Evolutionary conservation across 2,888 invertebrate genomes (phyloP), one percentile per base, ranked within the genome.

Genomic region (Scelioninae gen. 2): DNA sequence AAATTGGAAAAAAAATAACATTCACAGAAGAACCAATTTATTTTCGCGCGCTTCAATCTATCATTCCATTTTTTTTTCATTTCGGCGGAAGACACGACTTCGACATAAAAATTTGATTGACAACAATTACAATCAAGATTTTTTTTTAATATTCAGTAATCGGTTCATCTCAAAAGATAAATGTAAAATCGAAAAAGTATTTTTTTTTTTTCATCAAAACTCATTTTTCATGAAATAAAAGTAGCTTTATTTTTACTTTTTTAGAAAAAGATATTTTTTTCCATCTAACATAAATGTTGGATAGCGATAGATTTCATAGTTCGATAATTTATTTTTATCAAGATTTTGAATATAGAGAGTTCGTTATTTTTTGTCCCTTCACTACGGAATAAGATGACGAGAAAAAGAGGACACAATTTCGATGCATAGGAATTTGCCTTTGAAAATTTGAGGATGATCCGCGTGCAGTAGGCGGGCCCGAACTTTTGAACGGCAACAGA

Each of bases 401-500:
- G 52, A 48, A 52, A 65, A 35, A 31, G 50, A 58, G 48, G 25
- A 58, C 61, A 48, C n/a, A 72, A 72, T 72, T 63, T 71, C 18
- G 65, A 74, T 69, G 76, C 76, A 69, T 74, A 67, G 72, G 72
- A 74, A 76, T 74, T 78, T 68, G 67, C 65, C 75, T 73, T 74
- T 74, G 77, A 76, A 78, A 81, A 81, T 79, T 80, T 68, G 79
- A 75, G 81, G 79, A 78, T 79, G 78, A 78, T 78, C 78, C 78
- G 74, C 67, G 73, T 73, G 70, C 55, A 68, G 76, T 78, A 78
- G 78, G 76, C 77, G 79, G 78, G 76, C 75, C 77, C 76, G 78
- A 82, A 82, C 80, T 83, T 83, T 83, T 82, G 81, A 82, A 80
- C 73, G 73, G 58, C 63, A 76, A 74, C 70, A 70, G 81, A 78